These are phyloP conservation scores for Phrixothrix hirtus DNA, from an alignment of 2,888 invertebrate species.

Conservation along the genomic window DNA sequence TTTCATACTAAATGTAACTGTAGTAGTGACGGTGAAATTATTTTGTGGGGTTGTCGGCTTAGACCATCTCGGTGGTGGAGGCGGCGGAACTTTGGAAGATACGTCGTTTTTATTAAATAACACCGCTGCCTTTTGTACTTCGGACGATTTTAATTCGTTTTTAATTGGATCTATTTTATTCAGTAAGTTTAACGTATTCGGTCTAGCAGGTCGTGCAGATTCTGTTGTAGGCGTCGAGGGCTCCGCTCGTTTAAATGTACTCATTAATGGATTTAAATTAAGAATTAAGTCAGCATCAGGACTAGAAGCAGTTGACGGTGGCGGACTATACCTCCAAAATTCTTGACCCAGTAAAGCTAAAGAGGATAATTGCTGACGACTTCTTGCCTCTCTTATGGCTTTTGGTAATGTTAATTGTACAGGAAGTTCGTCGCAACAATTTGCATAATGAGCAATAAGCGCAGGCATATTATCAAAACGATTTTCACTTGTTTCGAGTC, in stretches of 20 bases:
- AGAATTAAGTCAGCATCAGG: slow-evolving; percentile 70
- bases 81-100: slow-evolving; percentile 68
- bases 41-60: slow-evolving; percentile 70
- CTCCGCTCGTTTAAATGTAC: slow-evolving; percentile 70
- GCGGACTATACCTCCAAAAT: slow-evolving; percentile 67
- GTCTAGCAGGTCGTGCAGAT: slow-evolving; percentile 68
- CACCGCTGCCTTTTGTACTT: slow-evolving; percentile 36
- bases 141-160: slow-evolving; percentile 35
- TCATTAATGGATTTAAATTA: slow-evolving; percentile 76
- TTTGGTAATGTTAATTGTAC: slow-evolving; percentile 85
- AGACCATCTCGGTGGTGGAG: slow-evolving; percentile 84
- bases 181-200: slow-evolving; percentile 78
- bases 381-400: slow-evolving; percentile 83
- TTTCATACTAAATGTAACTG: slow-evolving; percentile 81
- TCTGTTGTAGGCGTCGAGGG: slow-evolving; percentile 60
- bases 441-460: slow-evolving; percentile 90
- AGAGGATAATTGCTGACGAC: slow-evolving; percentile 87
- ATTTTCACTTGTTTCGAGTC: slow-evolving; percentile 91
- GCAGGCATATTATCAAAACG: slow-evolving; percentile 91
- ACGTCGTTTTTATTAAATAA: slow-evolving; percentile 42
- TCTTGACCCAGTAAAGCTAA: slow-evolving; percentile 88
- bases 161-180: slow-evolving; percentile 55
- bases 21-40: slow-evolving; percentile 83
- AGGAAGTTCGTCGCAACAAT: slow-evolving; percentile 92
- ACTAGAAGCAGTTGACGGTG: slow-evolving; percentile 54